Evolutionary conservation across 1,140 invertebrate species (phyloP).

Genomic region (Zaprionus ghesquierei): DNA sequence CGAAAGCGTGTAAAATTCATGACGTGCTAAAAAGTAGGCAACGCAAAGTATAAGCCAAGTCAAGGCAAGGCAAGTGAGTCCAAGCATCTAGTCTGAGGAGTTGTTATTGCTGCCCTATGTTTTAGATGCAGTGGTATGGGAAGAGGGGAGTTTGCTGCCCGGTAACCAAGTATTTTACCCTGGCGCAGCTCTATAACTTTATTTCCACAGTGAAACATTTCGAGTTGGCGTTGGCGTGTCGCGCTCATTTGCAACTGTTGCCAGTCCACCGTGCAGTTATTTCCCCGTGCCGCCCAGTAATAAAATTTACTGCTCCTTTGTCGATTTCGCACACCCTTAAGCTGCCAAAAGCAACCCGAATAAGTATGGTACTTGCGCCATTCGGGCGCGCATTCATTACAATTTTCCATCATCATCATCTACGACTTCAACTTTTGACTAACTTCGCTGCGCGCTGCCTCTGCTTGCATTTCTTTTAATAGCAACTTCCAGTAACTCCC

Average conservation of each 20-base stretch:
- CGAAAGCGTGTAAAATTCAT: conserved; percentile 67
- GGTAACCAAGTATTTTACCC: conserved; percentile 43
- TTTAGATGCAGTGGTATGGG: conserved; percentile 31
- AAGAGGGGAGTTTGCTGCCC: too few species aligned
- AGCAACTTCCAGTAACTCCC: conserved; percentile 42
- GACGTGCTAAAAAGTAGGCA: conserved; percentile 69
- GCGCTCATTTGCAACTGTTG: conserved; percentile 70
- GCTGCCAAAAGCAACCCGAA: conserved; percentile 4
- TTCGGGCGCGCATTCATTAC: conserved; percentile 17
- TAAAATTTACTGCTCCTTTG: conserved; percentile 75
- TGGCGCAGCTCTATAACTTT: conserved; percentile 69
- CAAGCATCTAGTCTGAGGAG: conserved; percentile 12
- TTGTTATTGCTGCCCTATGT: conserved; percentile 21
- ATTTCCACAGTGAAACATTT: conserved; percentile 49
- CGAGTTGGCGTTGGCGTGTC: conserved; percentile 61
- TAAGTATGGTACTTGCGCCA: background rate
- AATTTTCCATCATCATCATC: conserved; percentile 23
- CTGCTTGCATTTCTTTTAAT: conserved; percentile 76
- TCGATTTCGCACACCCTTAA: conserved; percentile 72
- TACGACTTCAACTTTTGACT: conserved; percentile 56
- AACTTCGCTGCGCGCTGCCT: conserved; percentile 58
- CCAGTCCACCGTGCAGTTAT: background rate
- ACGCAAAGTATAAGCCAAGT: conserved; percentile 60
- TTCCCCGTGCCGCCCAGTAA: conserved; percentile 23
- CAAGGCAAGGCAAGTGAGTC: background rate